Conservation (phyloP, 2,113 vertebrate species). For the Gymnogyps californianus region DNA sequence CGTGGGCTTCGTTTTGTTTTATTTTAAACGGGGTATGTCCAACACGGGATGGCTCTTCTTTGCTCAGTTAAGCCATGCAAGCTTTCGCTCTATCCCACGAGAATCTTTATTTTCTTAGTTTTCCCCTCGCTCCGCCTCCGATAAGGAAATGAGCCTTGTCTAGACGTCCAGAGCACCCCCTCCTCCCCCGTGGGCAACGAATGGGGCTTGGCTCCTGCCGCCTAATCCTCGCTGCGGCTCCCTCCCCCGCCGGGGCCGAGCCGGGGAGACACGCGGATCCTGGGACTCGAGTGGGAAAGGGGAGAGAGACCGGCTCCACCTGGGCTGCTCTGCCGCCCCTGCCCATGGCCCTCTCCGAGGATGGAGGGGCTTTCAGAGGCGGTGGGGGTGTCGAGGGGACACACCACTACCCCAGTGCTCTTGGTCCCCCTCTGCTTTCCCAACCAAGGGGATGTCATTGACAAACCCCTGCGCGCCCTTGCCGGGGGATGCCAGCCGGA, state of each 20-base stretch:
- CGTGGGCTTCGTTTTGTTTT: not conserved
- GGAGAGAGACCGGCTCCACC: not conserved
- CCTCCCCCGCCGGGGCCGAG: not conserved
- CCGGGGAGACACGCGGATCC: not conserved
- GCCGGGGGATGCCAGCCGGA: too few species aligned
- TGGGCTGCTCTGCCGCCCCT: not conserved
- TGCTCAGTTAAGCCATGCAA: not conserved
- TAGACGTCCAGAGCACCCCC: constrained; percentile 51
- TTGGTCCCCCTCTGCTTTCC: not conserved
- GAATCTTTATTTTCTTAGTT: not conserved
- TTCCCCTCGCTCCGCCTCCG: not conserved
- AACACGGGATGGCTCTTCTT: not conserved
- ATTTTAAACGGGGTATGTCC: not conserved
- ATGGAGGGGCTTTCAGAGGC: not conserved
- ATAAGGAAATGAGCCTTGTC: constrained; percentile 67
- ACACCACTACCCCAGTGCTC: not conserved
- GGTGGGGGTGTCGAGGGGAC: too few species aligned
- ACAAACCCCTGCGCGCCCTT: not conserved
- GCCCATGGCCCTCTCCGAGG: not conserved
- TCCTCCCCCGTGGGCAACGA: not conserved
- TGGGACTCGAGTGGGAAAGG: not conserved
- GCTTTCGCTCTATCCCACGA: not conserved
- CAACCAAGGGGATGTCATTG: not conserved
- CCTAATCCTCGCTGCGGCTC: not conserved
- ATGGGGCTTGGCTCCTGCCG: not conserved